Evolutionary conservation across 2,888 invertebrate genomes (phyloP).

Genomic region (Eupithecia abbreviata): DNA sequence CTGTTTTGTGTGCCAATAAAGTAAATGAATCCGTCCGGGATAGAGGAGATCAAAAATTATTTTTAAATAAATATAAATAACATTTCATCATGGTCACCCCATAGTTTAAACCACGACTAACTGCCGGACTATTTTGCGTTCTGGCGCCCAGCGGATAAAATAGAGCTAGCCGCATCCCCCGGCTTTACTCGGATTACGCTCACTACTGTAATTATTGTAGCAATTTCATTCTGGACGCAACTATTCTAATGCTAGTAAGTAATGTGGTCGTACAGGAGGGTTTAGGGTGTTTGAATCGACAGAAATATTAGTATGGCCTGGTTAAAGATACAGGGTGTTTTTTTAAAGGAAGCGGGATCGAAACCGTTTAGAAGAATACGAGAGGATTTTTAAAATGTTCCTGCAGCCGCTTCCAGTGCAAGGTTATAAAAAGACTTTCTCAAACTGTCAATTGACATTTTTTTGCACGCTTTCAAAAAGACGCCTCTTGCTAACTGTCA

Average conservation of each 20-base stretch:
- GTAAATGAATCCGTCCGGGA: too few relatives aligned
- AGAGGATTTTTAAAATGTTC: neutral
- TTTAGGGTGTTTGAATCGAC: neutral
- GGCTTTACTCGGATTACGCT: constrained; percentile 29
- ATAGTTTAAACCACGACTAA: constrained; percentile 16
- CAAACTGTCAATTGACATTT: too few relatives aligned
- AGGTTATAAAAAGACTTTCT: neutral
- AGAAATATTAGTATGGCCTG: neutral
- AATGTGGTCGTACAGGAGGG: neutral
- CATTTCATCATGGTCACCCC: neutral
- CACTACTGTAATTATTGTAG: constrained; percentile 20
- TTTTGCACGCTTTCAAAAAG: neutral
- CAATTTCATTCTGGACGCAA: constrained; percentile 17
- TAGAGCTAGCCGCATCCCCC: constrained; percentile 19
- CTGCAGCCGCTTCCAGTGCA: neutral
- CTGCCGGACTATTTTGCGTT: constrained; percentile 22
- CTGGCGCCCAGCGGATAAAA: constrained; percentile 9
- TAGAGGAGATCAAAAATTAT: too few relatives aligned
- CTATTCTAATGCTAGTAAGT: constrained; percentile 14
- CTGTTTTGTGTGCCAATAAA: too few relatives aligned
- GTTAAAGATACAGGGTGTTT: neutral
- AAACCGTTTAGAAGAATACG: neutral
- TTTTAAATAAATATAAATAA: too few relatives aligned
- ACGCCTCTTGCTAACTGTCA: too few relatives aligned
- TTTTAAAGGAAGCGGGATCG: neutral